Base-by-base conservation (phyloP, 2,888 invertebrate species). In the Crematogaster levior region DNA sequence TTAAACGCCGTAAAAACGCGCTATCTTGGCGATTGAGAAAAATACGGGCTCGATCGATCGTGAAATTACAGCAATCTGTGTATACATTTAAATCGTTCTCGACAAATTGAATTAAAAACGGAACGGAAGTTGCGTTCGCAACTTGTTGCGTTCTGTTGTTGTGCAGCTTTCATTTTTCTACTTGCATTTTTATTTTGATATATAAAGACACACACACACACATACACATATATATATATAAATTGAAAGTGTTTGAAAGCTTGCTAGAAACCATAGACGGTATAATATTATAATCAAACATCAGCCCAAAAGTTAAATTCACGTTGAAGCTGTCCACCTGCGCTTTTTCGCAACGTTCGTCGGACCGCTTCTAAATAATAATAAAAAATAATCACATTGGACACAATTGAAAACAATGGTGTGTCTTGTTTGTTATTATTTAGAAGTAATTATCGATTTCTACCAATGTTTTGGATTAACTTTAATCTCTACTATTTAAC, bases 1-100 rank as follows among this genome's bases (percentile, higher is more conserved):
- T 66, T 51, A 75, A 75, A 68, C 3, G 70, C 51, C 75, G 15
- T 53, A 53, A 75, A 75, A 75, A 66, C 51, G 18, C 15, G n/a
- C 27, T 37, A 18, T 30, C 34, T n/a, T 24, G 24, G 18, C n/a
- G 37, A 75, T 75, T 75, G 27, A 66, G n/a, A 53, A 68, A 53
- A 75, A 15, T 53, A 15, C 10, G 21, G 58, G 30, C 27, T 24
- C 12, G 27, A 58, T 73, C n/a, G 40, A 34, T 24, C 15, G 68
- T 5, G 51, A 53, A 68, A 68, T 53, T 75, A 40, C 27, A 53
- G 27, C 68, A 27, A 21, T 51, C 56, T 2, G 48, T 53, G 37
- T 40, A 21, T n/a, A 10, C 15, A 34, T 24, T 21, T 43, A 48
- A 12, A 37, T n/a, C 63, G 2, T 34, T 34, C 12, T 68, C 27